Evolutionary conservation across 2,113 vertebrate species (phyloP).

Genomic region (Formicarius rufipectus): DNA sequence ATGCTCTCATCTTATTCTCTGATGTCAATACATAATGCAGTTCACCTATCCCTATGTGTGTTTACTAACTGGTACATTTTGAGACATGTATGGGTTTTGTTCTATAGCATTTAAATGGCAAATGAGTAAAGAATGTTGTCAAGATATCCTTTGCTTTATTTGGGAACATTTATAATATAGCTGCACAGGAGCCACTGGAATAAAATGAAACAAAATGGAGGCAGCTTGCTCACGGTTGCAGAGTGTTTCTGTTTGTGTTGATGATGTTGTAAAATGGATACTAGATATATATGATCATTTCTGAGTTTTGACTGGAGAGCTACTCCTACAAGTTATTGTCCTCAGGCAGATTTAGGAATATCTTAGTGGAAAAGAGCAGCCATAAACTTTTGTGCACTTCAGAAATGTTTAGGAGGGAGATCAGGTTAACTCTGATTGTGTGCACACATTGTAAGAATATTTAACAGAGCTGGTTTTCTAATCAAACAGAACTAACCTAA

Average conservation of each 20-base stretch:
- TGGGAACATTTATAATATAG: not conserved
- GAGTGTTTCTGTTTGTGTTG: not conserved
- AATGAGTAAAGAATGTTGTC: not conserved
- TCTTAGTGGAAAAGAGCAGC: not conserved
- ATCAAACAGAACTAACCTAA: not conserved
- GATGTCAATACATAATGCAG: not conserved
- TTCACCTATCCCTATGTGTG: not conserved
- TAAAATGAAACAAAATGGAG: not conserved
- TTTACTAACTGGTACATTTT: not conserved
- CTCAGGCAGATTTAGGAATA: not conserved
- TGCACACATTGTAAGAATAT: not conserved
- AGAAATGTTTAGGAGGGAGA: not conserved
- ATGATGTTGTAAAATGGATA: not conserved
- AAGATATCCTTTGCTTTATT: not conserved
- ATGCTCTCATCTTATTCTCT: accelerated
- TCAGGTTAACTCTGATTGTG: not conserved
- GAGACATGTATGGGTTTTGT: accelerated
- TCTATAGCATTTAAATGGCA: not conserved
- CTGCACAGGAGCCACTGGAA: not conserved
- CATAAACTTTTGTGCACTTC: not conserved
- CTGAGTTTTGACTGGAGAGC: not conserved
- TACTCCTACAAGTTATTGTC: not conserved
- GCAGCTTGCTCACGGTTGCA: not conserved
- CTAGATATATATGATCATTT: not conserved
- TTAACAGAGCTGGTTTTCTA: not conserved